These are phyloP conservation scores for Ophthalmolycus amberensis DNA, from an alignment of 2,113 vertebrate genomes.

Conservation along the genomic window DNA sequence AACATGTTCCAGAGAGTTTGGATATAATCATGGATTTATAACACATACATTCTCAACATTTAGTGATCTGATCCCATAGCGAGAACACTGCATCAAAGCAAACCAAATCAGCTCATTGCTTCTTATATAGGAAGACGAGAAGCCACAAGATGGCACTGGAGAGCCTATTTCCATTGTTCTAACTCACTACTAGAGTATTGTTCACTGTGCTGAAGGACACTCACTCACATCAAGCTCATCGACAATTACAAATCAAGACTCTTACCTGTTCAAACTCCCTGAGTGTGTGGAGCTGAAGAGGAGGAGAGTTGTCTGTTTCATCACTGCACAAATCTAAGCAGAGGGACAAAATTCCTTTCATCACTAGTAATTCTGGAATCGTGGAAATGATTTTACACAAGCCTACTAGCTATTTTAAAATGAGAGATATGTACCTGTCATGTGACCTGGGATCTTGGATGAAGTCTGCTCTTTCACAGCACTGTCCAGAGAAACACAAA, in stretches of 20 bases:
- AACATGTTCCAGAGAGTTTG: background rate
- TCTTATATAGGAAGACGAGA: background rate
- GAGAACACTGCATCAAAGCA: background rate
- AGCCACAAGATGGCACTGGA: conserved; percentile 53
- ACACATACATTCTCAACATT: background rate
- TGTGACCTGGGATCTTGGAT: conserved; percentile 73
- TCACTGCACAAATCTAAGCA: conserved; percentile 77
- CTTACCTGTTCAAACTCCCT: conserved; percentile 84
- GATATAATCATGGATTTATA: background rate
- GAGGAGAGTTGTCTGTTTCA: conserved; percentile 77
- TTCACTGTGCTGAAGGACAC: background rate
- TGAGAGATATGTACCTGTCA: conserved; percentile 73
- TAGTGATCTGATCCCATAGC: background rate
- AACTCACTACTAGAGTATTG: background rate
- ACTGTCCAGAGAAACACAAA: conserved; percentile 51
- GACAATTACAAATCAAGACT: conserved; percentile 9
- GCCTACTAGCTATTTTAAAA: background rate
- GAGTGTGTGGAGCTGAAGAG: conserved; percentile 83
- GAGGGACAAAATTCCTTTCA: background rate
- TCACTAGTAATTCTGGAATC: background rate
- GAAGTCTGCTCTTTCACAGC: conserved; percentile 65
- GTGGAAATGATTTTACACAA: background rate
- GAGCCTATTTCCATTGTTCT: background rate
- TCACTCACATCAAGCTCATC: background rate
- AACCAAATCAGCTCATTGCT: conserved; percentile 4